These are phyloP conservation scores for Diuraphis noxia DNA, from an alignment of 1,140 invertebrate species.

Conservation along the genomic window DNA sequence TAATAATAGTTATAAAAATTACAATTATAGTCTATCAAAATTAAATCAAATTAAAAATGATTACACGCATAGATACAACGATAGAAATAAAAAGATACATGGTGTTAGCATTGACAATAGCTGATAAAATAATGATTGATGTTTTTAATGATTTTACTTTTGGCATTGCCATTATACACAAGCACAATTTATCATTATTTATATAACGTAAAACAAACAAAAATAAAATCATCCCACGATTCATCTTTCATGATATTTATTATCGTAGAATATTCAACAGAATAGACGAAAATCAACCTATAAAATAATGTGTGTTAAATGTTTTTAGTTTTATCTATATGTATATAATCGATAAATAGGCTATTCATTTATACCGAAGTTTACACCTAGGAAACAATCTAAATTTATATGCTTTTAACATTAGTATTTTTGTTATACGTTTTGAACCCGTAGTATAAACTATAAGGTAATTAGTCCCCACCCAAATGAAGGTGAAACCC, in stretches of 20 bases:
- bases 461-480: constrained; percentile 14
- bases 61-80: not conserved
- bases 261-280: not conserved
- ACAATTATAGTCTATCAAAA: not conserved
- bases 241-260: not conserved
- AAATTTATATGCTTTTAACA: not conserved
- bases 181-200: not conserved
- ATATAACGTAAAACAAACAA: not conserved
- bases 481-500: constrained; percentile 33
- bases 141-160: not conserved
- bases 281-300: not conserved
- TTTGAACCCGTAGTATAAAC: not conserved
- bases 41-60: not conserved
- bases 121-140: constrained; percentile 1
- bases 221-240: not conserved
- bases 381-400: constrained; percentile 9
- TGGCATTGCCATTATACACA: not conserved
- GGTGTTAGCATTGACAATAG: not conserved
- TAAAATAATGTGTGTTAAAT: not conserved
- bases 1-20: not conserved
- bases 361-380: not conserved
- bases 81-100: constrained; percentile 4
- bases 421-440: not conserved
- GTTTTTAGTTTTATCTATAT: not conserved
- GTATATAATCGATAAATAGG: not conserved